Evolutionary conservation across 2,888 invertebrate genomes (phyloP), one percentile per base, ranked within the genome.

Genomic region (Chaitophorus viminalis): DNA sequence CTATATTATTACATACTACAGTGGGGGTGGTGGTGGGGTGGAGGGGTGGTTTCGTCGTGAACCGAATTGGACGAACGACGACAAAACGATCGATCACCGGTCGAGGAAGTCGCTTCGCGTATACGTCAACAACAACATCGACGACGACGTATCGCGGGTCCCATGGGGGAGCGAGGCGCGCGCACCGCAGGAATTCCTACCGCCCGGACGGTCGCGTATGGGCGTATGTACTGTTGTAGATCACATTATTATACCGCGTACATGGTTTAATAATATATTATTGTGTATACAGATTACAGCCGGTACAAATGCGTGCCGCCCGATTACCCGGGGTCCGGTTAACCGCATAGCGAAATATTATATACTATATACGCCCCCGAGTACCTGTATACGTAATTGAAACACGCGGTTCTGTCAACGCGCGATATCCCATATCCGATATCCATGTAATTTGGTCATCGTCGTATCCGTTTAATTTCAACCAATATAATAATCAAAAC

Each of bases 151-250:
- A n/a, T n/a, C n/a, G n/a, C 46, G 52, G 6, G 52, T 76, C 76
- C 52, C 76, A 14, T 11, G 14, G 46, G 46, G 17, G 76, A 76
- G 75, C 76, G 29, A 14, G 46, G 29, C 46, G 46, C 52, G 52
- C 52, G 46, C 76, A 76, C 52, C 76, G 52, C 52, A 76, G 76
- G 76, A 76, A 76, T 76, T 76, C 52, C 46, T 14, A 3, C 46
- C 25, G 39, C 31, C 29, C 70, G 70, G 31, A 31, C 31, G 17
- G 70, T 70, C 31, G n/a, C 6, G 36, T 6, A 6, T n/a, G n/a
- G n/a, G n/a, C n/a, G n/a, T n/a, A n/a, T n/a, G n/a, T n/a, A n/a
- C n/a, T n/a, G n/a, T n/a, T n/a, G n/a, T n/a, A n/a, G n/a, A n/a
- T n/a, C n/a, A n/a, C n/a, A n/a, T n/a, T 46, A 11, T 11, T 46